Evolutionary conservation across 2,888 invertebrate species (phyloP).

Genomic region (Scelioninae gen. 2): DNA sequence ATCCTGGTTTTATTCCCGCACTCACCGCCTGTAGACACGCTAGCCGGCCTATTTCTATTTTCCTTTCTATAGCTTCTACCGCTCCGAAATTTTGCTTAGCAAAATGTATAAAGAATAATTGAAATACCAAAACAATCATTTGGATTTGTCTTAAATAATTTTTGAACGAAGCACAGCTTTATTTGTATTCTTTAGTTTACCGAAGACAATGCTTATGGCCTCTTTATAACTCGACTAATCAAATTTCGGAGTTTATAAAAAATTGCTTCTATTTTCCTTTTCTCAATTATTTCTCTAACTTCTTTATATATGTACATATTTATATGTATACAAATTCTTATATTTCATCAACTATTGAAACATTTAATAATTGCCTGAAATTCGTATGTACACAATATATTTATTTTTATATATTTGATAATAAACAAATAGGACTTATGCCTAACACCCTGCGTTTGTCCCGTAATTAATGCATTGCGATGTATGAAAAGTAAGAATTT

Average conservation of each 20-base stretch:
- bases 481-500: slow-evolving; percentile 25
- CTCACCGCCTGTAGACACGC: slow-evolving; percentile 75
- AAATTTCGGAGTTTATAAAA: slow-evolving; percentile 16
- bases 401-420: slow-evolving; percentile 35
- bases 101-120: neutral
- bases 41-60: slow-evolving; percentile 73
- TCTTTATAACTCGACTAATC: too few relatives aligned
- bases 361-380: slow-evolving; percentile 23
- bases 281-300: slow-evolving; percentile 41
- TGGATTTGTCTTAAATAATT: too few relatives aligned
- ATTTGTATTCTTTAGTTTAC: neutral
- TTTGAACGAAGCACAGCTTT: neutral
- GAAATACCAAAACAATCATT: too few relatives aligned
- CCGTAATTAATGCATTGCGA: slow-evolving; percentile 46
- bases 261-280: slow-evolving; percentile 24
- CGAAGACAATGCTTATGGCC: too few relatives aligned
- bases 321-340: slow-evolving; percentile 12
- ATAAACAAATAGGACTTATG: slow-evolving; percentile 41
- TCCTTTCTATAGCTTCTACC: slow-evolving; percentile 19
- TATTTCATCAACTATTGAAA: slow-evolving; percentile 16
- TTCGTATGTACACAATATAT: slow-evolving; percentile 23
- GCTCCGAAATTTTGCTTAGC: slow-evolving; percentile 22
- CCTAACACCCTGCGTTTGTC: slow-evolving; percentile 46
- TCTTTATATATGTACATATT: neutral
- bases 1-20: slow-evolving; percentile 74